Evolutionary conservation across 2,797 vertebrate genomes (phyloP), one percentile per base, ranked within the genome.

Genomic region (Tachyglossus aculeatus): DNA sequence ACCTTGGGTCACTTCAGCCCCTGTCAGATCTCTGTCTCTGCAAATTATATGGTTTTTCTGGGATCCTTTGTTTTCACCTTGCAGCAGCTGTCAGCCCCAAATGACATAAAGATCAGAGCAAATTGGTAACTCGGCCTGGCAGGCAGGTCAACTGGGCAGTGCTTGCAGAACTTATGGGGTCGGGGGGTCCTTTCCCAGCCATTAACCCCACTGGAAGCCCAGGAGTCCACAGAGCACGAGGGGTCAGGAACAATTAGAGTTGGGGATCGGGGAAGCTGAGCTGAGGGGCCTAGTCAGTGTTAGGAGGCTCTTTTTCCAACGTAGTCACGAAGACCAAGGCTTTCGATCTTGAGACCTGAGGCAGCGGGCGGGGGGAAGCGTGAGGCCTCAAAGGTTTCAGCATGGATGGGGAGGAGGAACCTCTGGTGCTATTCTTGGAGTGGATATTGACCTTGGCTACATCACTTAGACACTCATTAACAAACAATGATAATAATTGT

Each of bases 21-120:
- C 16, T 27, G 37, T 19, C 31, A 22, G 45, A 44, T 14, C 3
- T 4, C 14, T 24, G 33, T 22, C 24, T 27, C 37, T 12, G 24
- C n/a, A 18, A 40, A 3, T 36, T 19, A 22, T 15, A 37, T 5
- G 29, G 25, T 36, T 14, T 7, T n/a, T 8, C 54, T 27, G 31
- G 37, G 11, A 4, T 19, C 24, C 38, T 39, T 38, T 2, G 18
- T n/a, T 57, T 15, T n/a, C 25, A 14, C 22, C 54, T 50, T 47
- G 40, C 34, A 37, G 58, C 59, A 29, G 59, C 67, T 71, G 59
- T 63, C 59, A 63, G 18, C 29, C 7, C 43, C 16, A 25, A 44
- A 14, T 31, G 21, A 29, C 12, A 9, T 5, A 7, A 13, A 19
- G 29, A 55, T 22, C 22, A 34, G 43, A 71, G 52, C 22, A 21